Evolutionary conservation across 53 echinoderm and acorn worm species (phyloP), one percentile per base, ranked within the genome.

Genomic region (Patiria pectinifera): DNA sequence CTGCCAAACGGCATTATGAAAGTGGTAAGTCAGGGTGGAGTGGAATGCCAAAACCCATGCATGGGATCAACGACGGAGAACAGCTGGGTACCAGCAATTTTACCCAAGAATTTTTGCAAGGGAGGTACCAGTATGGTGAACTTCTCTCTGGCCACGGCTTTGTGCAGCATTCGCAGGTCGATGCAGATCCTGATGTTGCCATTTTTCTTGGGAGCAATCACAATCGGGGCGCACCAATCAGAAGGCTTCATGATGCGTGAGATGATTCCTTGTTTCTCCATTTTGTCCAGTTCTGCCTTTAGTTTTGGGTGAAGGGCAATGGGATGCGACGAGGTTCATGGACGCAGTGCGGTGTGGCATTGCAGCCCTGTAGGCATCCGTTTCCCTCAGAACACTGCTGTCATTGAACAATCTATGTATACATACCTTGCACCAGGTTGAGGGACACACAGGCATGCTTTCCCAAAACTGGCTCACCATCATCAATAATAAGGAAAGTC

Each of bases 1-100:
- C 91, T n/a, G 26, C 91, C 82, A 48, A 91, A 91, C 14, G 82
- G 89, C 47, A 66, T 91, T 44, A 91, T 63, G 66, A 82, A 78
- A 0, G 89, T 89, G 4, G 76, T n/a, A n/a, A n/a, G 11, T 75
- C 78, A 59, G 58, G 46, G 19, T 89, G 44, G 18, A 89, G 19
- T n/a, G 89, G 89, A 6, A 89, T 87, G 72, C 86, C 86, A 86
- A 86, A 86, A 86, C 45, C 86, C 72, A 71, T 86, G 86, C 46
- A 77, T 88, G 77, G 88, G 61, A 48, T 88, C 88, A 19, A 88
- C 14, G 22, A 77, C 77, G 6, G 77, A 49, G 35, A 88, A 88
- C 26, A 86, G 69, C 12, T 22, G 21, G 47, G 86, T 26, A 62
- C 70, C 66, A 46, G 70, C 43, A 69, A 87, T 89, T 77, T 89